Base-by-base conservation (phyloP, 64 coral and sea anemone genomes). In the Actinia equina region DNA sequence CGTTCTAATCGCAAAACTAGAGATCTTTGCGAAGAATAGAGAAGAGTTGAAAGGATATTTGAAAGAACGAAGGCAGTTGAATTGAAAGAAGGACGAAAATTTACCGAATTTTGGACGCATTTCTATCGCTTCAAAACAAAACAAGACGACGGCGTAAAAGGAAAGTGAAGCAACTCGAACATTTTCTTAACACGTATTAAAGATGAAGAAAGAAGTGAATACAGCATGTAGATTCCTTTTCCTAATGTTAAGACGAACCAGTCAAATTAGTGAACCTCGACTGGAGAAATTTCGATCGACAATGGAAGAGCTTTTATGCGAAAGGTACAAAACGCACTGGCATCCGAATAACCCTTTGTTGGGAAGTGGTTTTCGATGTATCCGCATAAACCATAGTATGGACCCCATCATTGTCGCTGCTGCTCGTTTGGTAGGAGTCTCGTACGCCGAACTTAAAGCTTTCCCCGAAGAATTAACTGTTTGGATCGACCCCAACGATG, bases 281-380 rank as follows among this genome's bases (percentile, higher is more conserved):
- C 44, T 99, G 37, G 84, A 95, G 14, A 60, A 65, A 77, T 99
- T 99, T 85, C 84, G 87, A 52, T 90, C 78, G 79, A 99, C 95
- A 80, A 88, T 95, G 91, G 91, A 92, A 88, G 97, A 99, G 88
- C 86, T 99, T 91, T 90, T 99, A 63, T 99, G 93, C 58, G 97
- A 94, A n/a, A 64, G 88, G 76, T 99, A 95, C 83, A 89, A 92
- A 52, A 90, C 94, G 44, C 97, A 99, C 52, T 99, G 97, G 97
- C 97, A 99, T 76, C 97, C 93, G 6, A 90, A 95, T 27, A 99
- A 99, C 80, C 97, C 97, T 86, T 95, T 95, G 93, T 95, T 95
- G 79, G 97, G 97, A 63, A 99, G 97, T 81, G 97, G 90, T 49
- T 99, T 88, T 93, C 90, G 97, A 49, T 99, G 97, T 90, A 99